These are phyloP conservation scores for Halictus rubicundus DNA, from an alignment of 1,140 invertebrate genomes.

Conservation along the genomic window DNA sequence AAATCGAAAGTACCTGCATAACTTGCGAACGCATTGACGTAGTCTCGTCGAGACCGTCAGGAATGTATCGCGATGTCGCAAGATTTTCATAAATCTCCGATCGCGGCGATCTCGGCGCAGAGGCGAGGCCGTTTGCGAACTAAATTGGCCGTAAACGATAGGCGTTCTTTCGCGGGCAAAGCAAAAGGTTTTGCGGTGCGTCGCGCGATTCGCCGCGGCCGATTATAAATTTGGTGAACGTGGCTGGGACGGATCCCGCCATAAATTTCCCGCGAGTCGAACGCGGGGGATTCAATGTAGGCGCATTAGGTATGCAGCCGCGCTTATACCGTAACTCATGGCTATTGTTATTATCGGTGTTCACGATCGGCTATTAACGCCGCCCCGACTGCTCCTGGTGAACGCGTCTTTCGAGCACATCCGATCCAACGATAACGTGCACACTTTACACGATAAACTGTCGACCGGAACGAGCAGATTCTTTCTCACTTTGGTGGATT, in stretches of 20 bases:
- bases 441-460: neutral
- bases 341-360: slow-evolving; percentile 58
- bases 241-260: neutral
- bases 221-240: slow-evolving; percentile 56
- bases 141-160: no score
- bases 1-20: no score
- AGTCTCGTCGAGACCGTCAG: no score
- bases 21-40: no score
- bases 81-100: no score
- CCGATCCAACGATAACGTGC: neutral
- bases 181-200: no score
- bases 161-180: no score
- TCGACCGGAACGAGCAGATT: neutral
- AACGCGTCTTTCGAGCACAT: slow-evolving; percentile 15
- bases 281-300: slow-evolving; percentile 41
- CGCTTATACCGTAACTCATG: slow-evolving; percentile 49
- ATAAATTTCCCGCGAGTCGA: slow-evolving; percentile 56
- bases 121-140: no score
- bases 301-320: slow-evolving; percentile 49
- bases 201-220: neutral
- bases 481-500: no score
- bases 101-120: no score
- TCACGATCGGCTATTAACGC: slow-evolving; percentile 56
- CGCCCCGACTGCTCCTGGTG: slow-evolving; percentile 31
- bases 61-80: no score